A percentile compares a stretch with the other conserved stretches of the same genome.
These are phyloP conservation scores for Orientallactaga bullata DNA, from an alignment of 2,113 vertebrate species.

Conservation along the genomic window DNA sequence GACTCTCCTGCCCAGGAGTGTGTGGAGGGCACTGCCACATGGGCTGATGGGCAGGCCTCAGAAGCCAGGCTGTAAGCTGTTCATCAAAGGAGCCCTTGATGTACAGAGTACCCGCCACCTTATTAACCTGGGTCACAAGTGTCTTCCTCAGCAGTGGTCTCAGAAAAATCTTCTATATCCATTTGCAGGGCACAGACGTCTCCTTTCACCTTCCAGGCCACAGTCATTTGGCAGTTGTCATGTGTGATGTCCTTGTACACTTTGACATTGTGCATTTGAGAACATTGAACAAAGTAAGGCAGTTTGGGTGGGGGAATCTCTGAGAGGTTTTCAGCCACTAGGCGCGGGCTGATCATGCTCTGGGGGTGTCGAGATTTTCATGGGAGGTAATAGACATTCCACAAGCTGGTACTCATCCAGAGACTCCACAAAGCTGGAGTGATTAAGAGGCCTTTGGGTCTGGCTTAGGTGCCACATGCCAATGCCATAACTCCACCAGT, in stretches of 20 bases:
- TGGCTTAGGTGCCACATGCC: slow-evolving; percentile 58
- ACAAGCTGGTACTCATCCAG: slow-evolving; percentile 91
- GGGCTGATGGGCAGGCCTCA: slow-evolving; percentile 74
- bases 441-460: neutral
- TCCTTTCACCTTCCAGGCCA: slow-evolving; percentile 93
- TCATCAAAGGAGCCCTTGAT: slow-evolving; percentile 92
- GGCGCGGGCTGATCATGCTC: slow-evolving; percentile 87
- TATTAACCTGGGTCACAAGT: slow-evolving; percentile 91
- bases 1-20: neutral
- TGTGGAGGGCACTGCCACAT: neutral
- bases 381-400: slow-evolving; percentile 91
- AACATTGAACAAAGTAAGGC: slow-evolving; percentile 93
- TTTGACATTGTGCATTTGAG: slow-evolving; percentile 94
- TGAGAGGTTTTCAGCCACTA: slow-evolving; percentile 92
- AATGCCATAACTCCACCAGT: too few species aligned
- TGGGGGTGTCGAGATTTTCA: slow-evolving; percentile 89
- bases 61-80: slow-evolving; percentile 93
- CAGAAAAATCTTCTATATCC: slow-evolving; percentile 89
- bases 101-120: slow-evolving; percentile 89
- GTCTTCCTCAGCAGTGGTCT: slow-evolving; percentile 86
- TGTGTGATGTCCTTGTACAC: slow-evolving; percentile 92
- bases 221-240: slow-evolving; percentile 89
- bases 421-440: slow-evolving; percentile 86
- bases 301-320: slow-evolving; percentile 85
- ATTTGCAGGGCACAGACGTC: slow-evolving; percentile 94